Percentiles rank a stretch among this genome's conserved stretches.
These are phyloP conservation scores for Eidolon helvum DNA, from an alignment of 2,113 vertebrate genomes.

Conservation along the genomic window DNA sequence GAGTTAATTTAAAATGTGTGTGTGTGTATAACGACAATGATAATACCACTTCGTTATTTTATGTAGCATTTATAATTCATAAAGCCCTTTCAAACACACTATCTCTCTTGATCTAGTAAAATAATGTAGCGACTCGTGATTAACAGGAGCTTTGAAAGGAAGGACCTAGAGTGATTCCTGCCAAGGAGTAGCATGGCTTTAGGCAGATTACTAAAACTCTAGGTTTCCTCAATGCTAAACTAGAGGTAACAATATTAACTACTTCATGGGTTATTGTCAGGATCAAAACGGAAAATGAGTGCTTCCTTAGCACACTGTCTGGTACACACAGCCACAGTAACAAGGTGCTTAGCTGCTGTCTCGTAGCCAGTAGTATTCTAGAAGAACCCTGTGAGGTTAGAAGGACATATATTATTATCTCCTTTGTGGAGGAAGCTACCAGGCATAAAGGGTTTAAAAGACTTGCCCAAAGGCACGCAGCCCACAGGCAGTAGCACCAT, in stretches of 20 bases:
- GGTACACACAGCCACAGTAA: not conserved
- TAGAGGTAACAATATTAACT: not conserved
- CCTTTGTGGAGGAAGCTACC: not conserved
- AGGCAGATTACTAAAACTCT: not conserved
- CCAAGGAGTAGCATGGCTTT: not conserved
- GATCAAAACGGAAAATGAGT: not conserved
- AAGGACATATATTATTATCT: too few species aligned
- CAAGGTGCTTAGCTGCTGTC: not conserved
- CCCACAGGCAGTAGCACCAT: rapidly evolving
- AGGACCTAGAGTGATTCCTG: not conserved
- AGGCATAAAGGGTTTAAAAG: not conserved
- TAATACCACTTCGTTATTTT: not conserved
- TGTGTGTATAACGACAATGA: rapidly evolving
- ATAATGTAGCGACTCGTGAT: not conserved
- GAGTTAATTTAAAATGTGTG: not conserved
- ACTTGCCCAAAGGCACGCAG: rapidly evolving
- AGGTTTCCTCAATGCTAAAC: not conserved
- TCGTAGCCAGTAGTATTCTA: not conserved
- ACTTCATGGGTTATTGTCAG: not conserved
- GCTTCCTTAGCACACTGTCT: not conserved
- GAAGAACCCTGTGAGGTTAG: not conserved
- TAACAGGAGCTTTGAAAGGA: not conserved
- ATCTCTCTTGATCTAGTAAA: not conserved
- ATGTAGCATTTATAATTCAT: not conserved
- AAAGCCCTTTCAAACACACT: not conserved